Evolutionary conservation across 2,113 vertebrate species (phyloP), one percentile per base, ranked within the genome.

Genomic region (Cottus gobio): DNA sequence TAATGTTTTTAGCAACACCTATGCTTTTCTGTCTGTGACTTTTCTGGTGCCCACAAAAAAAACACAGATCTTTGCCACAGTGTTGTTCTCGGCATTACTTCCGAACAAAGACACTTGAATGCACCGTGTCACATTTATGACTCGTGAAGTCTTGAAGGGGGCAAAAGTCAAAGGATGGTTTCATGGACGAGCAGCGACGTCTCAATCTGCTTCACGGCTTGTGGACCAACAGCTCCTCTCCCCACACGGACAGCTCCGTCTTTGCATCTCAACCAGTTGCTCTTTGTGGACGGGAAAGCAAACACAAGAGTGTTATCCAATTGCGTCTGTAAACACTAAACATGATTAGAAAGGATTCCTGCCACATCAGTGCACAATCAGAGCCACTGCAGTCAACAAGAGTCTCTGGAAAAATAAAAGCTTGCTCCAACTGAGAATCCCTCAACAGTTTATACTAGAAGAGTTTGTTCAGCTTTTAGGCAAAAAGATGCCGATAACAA

Each of bases 81-180:
- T 63, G 30, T 46, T 39, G 30, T 63, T 69, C 63, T 64, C 39
- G 11, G 12, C 20, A 63, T 44, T 75, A 60, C 60, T 61, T 76
- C 60, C 77, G 44, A 64, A 73, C 30, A 74, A 69, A 1, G 37
- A 73, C 81, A 77, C 68, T 56, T 64, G 34, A 80, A 77, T n/a
- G 30, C 52, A 80, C 58, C 28, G 12, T 70, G 58, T 81, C 46
- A 75, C 70, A 44, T 78, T 37, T 67, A 50, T 74, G 58, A 81
- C 54, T 30, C 34, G 15, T 24, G 22, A 75, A 74, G 36, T 66
- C 58, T 82, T 79, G 39, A 82, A 39, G 54, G 66, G 74, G 65
- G 50, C 71, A 67, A 46, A 71, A 75, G 77, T 84, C 78, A 82
- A 82, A 79, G n/a, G n/a, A 63, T 18, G 18, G 18, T 82, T 84